phyloP scores from a whole-genome alignment of 2,888 invertebrate genomes.

The Oscheius onirici region DNA sequence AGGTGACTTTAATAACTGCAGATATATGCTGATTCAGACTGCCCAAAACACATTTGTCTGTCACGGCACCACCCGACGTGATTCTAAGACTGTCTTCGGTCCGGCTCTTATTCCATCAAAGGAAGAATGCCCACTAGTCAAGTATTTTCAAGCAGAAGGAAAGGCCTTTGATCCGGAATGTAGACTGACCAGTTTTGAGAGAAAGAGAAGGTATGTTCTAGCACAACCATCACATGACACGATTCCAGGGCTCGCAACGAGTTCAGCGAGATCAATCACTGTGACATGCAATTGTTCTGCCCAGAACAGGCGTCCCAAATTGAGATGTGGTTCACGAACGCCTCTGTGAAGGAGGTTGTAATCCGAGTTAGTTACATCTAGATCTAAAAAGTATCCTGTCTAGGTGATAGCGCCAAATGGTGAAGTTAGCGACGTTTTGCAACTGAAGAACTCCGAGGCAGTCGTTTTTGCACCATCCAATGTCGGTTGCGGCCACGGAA shows the following conservation, averaged over 20 bases:
- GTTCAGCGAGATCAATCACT: conserved; percentile 45
- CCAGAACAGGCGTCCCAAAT: conserved; percentile 53
- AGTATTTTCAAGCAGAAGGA: conserved; percentile 39
- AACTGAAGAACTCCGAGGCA: conserved; percentile 35
- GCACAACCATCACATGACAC: background rate
- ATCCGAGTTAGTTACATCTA: conserved; percentile 39
- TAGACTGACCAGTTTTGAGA: conserved; percentile 42
- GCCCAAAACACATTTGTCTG: background rate
- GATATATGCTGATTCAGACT: background rate
- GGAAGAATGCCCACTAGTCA: conserved; percentile 14
- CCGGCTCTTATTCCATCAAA: conserved; percentile 10
- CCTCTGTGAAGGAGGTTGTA: conserved; percentile 39
- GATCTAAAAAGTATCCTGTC: conserved; percentile 3
- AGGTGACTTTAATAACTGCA: background rate
- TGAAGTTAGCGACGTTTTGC: conserved; percentile 43
- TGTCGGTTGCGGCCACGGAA: conserved; percentile 52
- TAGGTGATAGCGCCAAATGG: conserved; percentile 50
- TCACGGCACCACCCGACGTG: background rate
- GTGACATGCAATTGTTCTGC: conserved; percentile 48
- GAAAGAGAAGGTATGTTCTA: conserved; percentile 35
- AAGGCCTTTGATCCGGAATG: conserved; percentile 38
- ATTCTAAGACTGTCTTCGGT: conserved; percentile 8
- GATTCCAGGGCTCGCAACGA: conserved; percentile 39
- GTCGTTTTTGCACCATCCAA: conserved; percentile 41
- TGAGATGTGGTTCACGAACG: conserved; percentile 39